Evolutionary conservation across 2,113 vertebrate species (phyloP), one percentile per base, ranked within the genome.

Genomic region (Gymnarchus niloticus): DNA sequence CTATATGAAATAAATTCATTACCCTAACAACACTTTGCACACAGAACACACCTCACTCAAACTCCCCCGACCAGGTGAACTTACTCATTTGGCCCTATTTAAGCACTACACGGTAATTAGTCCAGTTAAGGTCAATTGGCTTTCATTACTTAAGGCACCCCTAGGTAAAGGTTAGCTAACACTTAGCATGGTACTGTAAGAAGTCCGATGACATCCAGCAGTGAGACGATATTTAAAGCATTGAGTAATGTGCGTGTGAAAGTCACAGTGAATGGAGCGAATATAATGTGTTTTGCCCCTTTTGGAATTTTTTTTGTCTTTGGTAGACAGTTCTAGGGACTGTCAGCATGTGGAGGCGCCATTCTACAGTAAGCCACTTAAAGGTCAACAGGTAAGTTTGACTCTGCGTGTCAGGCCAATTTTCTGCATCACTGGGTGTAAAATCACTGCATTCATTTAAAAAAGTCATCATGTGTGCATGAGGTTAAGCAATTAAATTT

Each of bases 361-460:
- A 51, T 92, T 92, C 87, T 93, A 93, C 91, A 93, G 92, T 89
- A 93, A 93, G 88, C 90, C 93, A 0, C 78, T 91, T 37, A 94
- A 92, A 93, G 90, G 89, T 83, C 91, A 91, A 49, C 56, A 86
- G 83, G 91, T 91, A 78, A 87, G 91, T 89, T 28, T 65, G 23
- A 48, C 1, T 78, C 19, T 8, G 21, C 6, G 7, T 48, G 14
- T 9, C 37, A 46, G 73, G 9, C 44, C 19, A n/a, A 21, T 37
- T 48, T 6, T 46, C 7, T n/a, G 14, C 12, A 6, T 46, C 44
- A 10, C 44, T 49, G 46, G 21, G 1, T 6, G 23, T 44, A 69
- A 37, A 33, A 37, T 69, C 61, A 69, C 28, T 69, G 25, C 28
- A 69, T n/a, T n/a, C n/a, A n/a, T n/a, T n/a, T 37, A 37, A 17